Base-by-base conservation (phyloP, 2,888 invertebrate genomes). In the Lepetodrilus schrolli region DNA sequence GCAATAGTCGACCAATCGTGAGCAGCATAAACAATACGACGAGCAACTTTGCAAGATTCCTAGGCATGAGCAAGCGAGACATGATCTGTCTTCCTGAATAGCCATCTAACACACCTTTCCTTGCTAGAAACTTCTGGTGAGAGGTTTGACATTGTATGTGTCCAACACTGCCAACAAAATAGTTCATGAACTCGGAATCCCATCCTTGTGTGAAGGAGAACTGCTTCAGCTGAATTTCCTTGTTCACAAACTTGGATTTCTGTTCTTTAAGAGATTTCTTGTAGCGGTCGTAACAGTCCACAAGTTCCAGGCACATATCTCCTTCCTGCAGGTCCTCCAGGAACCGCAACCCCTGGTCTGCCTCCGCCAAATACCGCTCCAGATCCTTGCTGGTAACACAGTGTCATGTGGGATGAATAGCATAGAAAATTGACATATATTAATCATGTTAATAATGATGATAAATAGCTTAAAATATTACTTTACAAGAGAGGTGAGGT, bases 281-380 rank as follows among this genome's bases (percentile, higher is more conserved):
- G 72, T 79, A 83, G 23, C 78, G 81, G 13, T 76, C 74, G 66
- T 74, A 83, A 47, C 83, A 78, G 23, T 83, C 80, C 5, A 85
- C 26, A 21, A 84, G 77, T 75, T 86, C 86, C 48, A 86, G 74
- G 73, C 85, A 84, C 70, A 86, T 82, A 50, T 86, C 86, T 38
- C 82, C 84, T 36, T 85, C 83, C 48, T 85, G 84, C 0, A 86
- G 75, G 26, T 85, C 85, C 38, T 80, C 80, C 3, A 86, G 78
- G 73, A 85, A 86, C 5, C 74, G 70, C 21, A 80, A 72, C 3
- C 84, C 86, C 4, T 80, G 74, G 26, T 82, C 80, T 17, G 84
- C 65, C 30, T 83, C 79, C 30, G 81, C 78, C 3, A 78, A 58
- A 70, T 79, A 81, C 4, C 43, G 48, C 1, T 79, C 65, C 66